Evolutionary conservation across 2,888 invertebrate species (phyloP), one percentile per base, ranked within the genome.

Genomic region (Chloroclysta siterata): DNA sequence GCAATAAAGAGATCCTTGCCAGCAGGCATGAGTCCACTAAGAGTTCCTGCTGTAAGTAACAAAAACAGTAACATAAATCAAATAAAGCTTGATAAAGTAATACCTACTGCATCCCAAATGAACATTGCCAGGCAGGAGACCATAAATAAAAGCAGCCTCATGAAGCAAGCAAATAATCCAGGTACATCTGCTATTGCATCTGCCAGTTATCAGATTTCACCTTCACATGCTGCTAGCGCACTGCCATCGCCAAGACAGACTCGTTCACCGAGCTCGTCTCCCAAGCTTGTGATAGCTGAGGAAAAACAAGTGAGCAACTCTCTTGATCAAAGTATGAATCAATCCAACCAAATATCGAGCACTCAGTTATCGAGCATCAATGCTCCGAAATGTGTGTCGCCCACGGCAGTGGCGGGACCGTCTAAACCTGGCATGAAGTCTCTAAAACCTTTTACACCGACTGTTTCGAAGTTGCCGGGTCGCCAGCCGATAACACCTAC

Each of bases 241-340:
- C 90, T 88, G 58, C 87, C 89, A 51, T 90, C 90, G 56, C 90
- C 93, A 59, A 85, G 91, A 68, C 93, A 90, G 75, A 91, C 89
- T 44, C 85, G 93, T n/a, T 93, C 93, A 17, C 93, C 93, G 28
- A 93, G 93, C 72, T 93, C 92, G 42, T 93, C 93, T 41, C 93
- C 93, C 41, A 93, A 93, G 72, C 79, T 93, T 67, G 90, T 93
- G 0, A 93, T 93, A 72, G 93, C 93, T 60, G 93, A 93, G 77
- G 93, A 93, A 56, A 93, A 93, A 73, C 93, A 93, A 77, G 75
- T 80, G 15, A 80, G 73, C 65, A 83, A 69, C 71, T 70, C 75
- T 65, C 66, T 79, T 55, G 93, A 93, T 60, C 80, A 80, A 59
- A 87, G 75, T 71, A 72, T 85, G 7, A 89, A 87, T 72, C 93